A percentile compares a stretch with the other conserved stretches of the same genome.
phyloP scores from a whole-genome alignment of 30 jellyfish, hydroid and myxozoan genomes.

The Aurelia coerulea region DNA sequence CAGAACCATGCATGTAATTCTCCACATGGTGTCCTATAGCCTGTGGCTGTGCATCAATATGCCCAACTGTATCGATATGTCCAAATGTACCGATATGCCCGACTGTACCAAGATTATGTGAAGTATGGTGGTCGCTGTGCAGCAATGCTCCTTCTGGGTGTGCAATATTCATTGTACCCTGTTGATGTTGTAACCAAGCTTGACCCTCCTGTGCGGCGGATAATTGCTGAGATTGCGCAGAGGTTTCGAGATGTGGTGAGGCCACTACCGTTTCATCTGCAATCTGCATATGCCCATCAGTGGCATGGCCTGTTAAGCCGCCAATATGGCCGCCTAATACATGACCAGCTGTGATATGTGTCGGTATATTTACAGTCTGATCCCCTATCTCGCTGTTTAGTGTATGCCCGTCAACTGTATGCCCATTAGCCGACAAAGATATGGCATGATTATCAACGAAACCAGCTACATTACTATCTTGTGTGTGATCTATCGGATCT shows the following conservation, averaged over 20 bases:
- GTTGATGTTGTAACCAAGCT: slow-evolving; percentile 34
- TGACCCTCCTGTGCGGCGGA: slow-evolving; percentile 33
- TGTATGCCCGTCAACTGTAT: slow-evolving; percentile 15
- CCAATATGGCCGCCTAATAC: background rate
- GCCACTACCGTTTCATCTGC: slow-evolving; percentile 37
- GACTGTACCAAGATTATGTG: background rate
- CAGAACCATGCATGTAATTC: slow-evolving; percentile 11
- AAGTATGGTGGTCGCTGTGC: background rate
- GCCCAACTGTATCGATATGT: background rate
- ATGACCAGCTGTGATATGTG: background rate
- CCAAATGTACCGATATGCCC: slow-evolving; percentile 7
- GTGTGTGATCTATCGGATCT: background rate
- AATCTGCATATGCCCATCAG: background rate
- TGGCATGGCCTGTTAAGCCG: background rate
- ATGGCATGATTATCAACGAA: background rate
- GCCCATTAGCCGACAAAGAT: background rate
- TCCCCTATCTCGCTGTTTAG: slow-evolving; percentile 14
- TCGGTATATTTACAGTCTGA: background rate
- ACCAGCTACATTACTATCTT: background rate
- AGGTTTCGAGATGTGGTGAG: slow-evolving; percentile 31
- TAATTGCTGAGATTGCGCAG: slow-evolving; percentile 12
- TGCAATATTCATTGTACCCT: slow-evolving; percentile 17
- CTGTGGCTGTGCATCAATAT: slow-evolving; percentile 16
- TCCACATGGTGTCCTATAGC: slow-evolving; percentile 24
- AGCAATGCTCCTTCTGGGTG: slow-evolving; percentile 22